phyloP scores from a whole-genome alignment of 1,140 invertebrate species.

The Megalopta genalis region DNA sequence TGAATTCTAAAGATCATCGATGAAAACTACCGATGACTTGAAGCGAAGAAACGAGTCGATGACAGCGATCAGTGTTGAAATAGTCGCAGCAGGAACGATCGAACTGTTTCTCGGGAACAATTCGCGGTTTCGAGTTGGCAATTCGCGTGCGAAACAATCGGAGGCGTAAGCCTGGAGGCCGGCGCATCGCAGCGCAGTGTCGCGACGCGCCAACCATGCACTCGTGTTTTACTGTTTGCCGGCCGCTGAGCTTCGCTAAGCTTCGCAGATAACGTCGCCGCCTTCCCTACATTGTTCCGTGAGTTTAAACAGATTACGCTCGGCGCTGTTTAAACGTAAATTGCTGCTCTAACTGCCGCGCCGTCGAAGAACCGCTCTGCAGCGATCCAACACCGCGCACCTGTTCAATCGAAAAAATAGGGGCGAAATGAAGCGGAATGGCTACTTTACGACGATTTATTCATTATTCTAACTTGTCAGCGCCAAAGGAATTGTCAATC shows the following conservation, averaged over 20 bases:
- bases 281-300: conserved; percentile 73
- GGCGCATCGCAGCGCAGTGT: conserved; percentile 4
- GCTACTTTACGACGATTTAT: background rate
- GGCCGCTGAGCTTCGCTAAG: conserved; percentile 73
- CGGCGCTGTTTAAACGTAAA: conserved; percentile 76
- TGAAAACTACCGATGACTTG: background rate
- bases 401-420: conserved; percentile 3
- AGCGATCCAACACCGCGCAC: background rate
- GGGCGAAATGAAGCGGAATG: background rate
- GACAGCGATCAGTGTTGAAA: background rate
- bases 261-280: conserved; percentile 71
- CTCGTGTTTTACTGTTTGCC: conserved; percentile 71
- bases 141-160: conserved; percentile 37
- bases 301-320: conserved; percentile 78
- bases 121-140: conserved; percentile 21
- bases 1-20: too few relatives aligned
- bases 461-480: too few relatives aligned
- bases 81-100: background rate
- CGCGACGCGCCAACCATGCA: conserved; percentile 60
- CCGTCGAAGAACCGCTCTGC: conserved; percentile 26
- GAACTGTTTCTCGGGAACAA: conserved; percentile 1
- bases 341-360: conserved; percentile 63
- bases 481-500: background rate
- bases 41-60: background rate
- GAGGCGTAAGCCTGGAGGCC: conserved; percentile 35